Conservation (phyloP, 2,113 vertebrate species). For the Oenanthe oenanthe region DNA sequence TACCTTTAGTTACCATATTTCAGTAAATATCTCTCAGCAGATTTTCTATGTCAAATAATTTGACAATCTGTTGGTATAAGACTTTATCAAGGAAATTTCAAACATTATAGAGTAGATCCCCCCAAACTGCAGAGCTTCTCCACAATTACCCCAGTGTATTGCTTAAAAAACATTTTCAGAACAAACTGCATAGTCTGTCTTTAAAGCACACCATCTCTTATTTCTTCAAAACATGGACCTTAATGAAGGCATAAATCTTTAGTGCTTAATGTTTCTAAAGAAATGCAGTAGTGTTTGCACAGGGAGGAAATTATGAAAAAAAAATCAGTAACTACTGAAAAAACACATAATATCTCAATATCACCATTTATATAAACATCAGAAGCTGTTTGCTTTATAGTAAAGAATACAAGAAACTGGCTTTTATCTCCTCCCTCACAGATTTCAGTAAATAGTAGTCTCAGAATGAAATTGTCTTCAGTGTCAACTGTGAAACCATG, state of each 20-base stretch:
- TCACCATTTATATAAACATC: not conserved
- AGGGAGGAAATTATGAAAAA: not conserved
- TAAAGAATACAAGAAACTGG: not conserved
- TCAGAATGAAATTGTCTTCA: not conserved
- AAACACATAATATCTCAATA: not conserved
- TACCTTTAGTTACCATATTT: not conserved
- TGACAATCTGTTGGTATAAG: not conserved
- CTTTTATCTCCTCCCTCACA: not conserved
- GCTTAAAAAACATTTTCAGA: not conserved
- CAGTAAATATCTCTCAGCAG: not conserved
- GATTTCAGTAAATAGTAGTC: not conserved
- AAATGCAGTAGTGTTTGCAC: not conserved
- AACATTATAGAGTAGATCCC: not conserved
- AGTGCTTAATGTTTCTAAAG: not conserved
- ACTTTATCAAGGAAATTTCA: not conserved
- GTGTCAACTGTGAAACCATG: not conserved
- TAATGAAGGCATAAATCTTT: constrained; percentile 24
- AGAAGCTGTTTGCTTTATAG: constrained; percentile 5
- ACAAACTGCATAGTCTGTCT: not conserved
- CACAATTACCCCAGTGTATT: not conserved
- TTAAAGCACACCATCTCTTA: not conserved
- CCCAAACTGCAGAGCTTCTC: not conserved
- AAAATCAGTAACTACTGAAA: not conserved
- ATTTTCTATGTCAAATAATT: not conserved
- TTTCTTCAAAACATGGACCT: not conserved